Percentiles rank a stretch among this genome's conserved stretches.
Conservation (phyloP, 2,888 invertebrate species). For the Euzetes globulus region DNA sequence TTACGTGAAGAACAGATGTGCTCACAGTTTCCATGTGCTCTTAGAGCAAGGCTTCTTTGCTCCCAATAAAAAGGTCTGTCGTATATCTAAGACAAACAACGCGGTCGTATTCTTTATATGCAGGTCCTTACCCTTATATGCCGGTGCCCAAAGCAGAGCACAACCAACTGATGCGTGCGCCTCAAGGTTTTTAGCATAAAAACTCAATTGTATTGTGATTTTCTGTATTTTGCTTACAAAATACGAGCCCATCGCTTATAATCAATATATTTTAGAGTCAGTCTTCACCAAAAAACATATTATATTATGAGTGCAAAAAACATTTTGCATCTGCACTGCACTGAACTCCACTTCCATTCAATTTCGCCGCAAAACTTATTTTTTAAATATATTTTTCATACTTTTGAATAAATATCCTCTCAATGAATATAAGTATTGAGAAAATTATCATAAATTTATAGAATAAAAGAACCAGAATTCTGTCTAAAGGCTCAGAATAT, state of each 20-base stretch:
- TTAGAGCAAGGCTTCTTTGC: constrained; percentile 3
- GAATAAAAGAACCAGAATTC: not conserved
- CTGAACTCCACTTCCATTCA: not conserved
- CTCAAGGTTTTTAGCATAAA: constrained; percentile 27
- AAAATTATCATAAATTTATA: no score
- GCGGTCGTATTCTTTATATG: constrained; percentile 27
- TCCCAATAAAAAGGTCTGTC: constrained; percentile 12
- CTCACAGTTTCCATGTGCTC: not conserved
- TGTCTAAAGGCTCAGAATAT: not conserved
- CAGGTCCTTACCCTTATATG: constrained; percentile 24
- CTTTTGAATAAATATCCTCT: no score
- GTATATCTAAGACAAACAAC: constrained; percentile 30
- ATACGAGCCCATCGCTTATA: constrained; percentile 12
- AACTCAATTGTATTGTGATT: constrained; percentile 26
- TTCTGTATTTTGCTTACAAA: not conserved
- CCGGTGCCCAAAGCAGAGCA: not conserved
- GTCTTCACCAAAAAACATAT: not conserved
- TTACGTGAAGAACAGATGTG: constrained; percentile 24
- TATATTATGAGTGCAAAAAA: not conserved
- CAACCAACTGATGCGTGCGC: constrained; percentile 23
- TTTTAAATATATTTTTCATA: no score
- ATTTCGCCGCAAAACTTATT: no score
- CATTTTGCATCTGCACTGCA: constrained; percentile 13
- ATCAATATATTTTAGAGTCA: constrained; percentile 17
- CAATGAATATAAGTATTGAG: no score